Evolutionary conservation across 2,797 vertebrate species (phyloP).

Genomic region (Malacoraja senta): DNA sequence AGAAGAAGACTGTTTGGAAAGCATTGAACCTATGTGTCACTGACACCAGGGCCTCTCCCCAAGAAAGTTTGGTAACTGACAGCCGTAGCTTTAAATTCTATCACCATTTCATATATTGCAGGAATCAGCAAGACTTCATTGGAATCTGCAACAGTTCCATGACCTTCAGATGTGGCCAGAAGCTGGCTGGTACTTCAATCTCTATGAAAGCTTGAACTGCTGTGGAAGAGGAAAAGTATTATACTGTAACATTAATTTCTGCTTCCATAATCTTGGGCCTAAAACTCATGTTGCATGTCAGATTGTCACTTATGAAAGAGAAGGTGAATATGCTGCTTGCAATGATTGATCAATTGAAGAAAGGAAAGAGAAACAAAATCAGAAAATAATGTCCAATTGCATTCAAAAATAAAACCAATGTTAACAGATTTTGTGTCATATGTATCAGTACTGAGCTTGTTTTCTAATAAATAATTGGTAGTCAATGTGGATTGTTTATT

Average conservation of each 20-base stretch:
- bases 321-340: neutral
- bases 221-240: neutral
- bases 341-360: neutral
- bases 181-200: neutral
- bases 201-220: neutral
- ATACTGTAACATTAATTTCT: neutral
- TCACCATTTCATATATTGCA: neutral
- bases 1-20: neutral
- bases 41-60: neutral
- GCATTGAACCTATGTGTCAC: neutral
- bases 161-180: neutral
- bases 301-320: neutral
- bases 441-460: neutral
- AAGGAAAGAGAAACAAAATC: neutral
- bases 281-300: neutral
- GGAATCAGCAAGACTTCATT: neutral
- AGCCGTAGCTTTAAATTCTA: neutral
- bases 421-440: neutral
- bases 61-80: neutral
- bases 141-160: neutral
- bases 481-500: neutral
- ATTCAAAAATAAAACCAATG: neutral
- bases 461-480: neutral
- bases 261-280: neutral
- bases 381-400: neutral